A percentile compares a stretch with the other conserved stretches of the same genome.
phyloP scores from a whole-genome alignment of 2,113 vertebrate species.

The Daubentonia madagascariensis region DNA sequence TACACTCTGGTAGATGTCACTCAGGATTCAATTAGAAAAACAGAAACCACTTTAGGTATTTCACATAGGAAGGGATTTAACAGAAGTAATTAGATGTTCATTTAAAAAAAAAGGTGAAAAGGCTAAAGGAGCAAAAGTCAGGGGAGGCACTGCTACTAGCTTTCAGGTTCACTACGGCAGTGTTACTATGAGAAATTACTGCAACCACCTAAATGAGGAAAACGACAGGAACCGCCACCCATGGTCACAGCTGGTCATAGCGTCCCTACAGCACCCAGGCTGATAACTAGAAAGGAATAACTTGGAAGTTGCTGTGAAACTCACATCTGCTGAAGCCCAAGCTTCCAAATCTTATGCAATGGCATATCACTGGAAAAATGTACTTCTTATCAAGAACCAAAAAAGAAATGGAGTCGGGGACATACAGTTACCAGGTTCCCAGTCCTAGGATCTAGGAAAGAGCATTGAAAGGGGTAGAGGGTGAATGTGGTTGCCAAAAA shows the following conservation, averaged over 20 bases:
- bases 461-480: background rate
- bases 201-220: background rate
- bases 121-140: background rate
- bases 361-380: background rate
- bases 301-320: background rate
- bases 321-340: background rate
- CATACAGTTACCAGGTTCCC: background rate
- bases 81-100: background rate
- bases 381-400: background rate
- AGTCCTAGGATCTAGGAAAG: background rate
- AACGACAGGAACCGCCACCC: background rate
- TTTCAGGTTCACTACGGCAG: background rate
- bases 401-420: background rate
- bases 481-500: background rate
- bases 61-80: background rate
- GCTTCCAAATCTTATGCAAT: background rate
- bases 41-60: background rate
- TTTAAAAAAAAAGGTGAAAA: background rate
- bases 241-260: background rate
- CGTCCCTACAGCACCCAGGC: background rate
- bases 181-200: background rate
- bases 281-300: background rate
- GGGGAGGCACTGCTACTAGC: background rate
- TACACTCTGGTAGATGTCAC: background rate
- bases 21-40: background rate